Percentiles rank a stretch among this genome's conserved stretches.
phyloP scores from a whole-genome alignment of 2,797 vertebrate species.

The Anguilla marmorata region DNA sequence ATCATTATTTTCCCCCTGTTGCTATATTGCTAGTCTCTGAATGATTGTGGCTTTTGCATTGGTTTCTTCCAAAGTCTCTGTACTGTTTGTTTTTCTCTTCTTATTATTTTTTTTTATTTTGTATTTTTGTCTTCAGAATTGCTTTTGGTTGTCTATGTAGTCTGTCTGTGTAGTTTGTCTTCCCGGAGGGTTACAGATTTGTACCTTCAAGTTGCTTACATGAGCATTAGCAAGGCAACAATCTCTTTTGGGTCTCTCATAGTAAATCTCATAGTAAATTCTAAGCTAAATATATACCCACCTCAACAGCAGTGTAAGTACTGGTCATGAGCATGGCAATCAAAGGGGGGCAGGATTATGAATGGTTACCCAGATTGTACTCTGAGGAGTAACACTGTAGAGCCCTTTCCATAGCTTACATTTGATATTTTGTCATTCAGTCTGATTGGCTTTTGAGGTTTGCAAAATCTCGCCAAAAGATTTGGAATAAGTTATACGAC shows the following conservation, averaged over 20 bases:
- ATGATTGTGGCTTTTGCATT: slow-evolving; percentile 32
- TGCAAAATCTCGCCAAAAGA: no score
- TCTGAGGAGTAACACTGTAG: not conserved
- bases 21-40: slow-evolving; percentile 27
- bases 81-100: slow-evolving; percentile 7
- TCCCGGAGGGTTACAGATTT: not conserved
- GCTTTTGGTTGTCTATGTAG: slow-evolving; percentile 14
- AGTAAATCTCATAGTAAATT: not conserved
- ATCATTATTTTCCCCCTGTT: slow-evolving; percentile 27
- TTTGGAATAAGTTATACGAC: no score
- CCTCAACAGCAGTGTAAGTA: not conserved
- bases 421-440: not conserved
- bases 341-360: not conserved
- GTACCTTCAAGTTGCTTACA: not conserved
- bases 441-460: no score
- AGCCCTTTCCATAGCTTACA: not conserved
- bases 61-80: slow-evolving; percentile 28
- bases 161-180: slow-evolving; percentile 2
- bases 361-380: not conserved
- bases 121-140: slow-evolving; percentile 15
- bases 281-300: not conserved
- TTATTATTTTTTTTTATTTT: not conserved
- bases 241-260: not conserved
- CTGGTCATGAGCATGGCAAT: not conserved
- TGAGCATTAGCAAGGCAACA: not conserved